A percentile compares a stretch with the other conserved stretches of the same genome.
phyloP scores from a whole-genome alignment of 2,113 vertebrate species.

The Ailurus styani region DNA sequence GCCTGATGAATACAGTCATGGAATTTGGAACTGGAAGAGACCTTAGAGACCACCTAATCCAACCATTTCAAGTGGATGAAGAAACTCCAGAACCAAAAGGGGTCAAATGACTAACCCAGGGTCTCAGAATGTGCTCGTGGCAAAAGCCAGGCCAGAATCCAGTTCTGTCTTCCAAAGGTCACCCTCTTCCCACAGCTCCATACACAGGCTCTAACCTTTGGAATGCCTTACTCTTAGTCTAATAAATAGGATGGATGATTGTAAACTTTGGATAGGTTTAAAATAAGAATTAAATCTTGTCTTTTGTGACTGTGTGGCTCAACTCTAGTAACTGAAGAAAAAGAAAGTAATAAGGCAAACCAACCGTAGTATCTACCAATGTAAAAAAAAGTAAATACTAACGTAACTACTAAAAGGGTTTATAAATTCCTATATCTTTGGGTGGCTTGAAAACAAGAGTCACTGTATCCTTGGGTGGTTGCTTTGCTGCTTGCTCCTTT shows the following conservation, averaged over 20 bases:
- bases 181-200: background rate
- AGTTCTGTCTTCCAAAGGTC: background rate
- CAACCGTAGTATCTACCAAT: background rate
- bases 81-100: background rate
- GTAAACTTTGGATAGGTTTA: background rate
- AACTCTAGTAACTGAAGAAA: background rate
- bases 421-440: background rate
- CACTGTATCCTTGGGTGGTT: background rate
- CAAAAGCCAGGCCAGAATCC: constrained; percentile 16
- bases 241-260: background rate
- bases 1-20: background rate
- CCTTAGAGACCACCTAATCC: background rate
- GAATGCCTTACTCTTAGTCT: background rate
- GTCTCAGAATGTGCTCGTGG: background rate
- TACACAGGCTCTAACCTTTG: background rate
- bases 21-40: background rate
- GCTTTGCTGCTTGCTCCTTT: background rate
- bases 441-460: background rate
- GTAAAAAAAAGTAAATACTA: background rate
- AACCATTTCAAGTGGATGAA: constrained; percentile 39
- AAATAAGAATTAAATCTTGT: background rate
- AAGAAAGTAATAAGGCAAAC: background rate
- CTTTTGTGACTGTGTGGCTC: constrained; percentile 16
- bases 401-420: background rate
- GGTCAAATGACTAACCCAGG: background rate